Evolutionary conservation across 1,140 invertebrate species (phyloP).

Genomic region (Solenopsis fugax): DNA sequence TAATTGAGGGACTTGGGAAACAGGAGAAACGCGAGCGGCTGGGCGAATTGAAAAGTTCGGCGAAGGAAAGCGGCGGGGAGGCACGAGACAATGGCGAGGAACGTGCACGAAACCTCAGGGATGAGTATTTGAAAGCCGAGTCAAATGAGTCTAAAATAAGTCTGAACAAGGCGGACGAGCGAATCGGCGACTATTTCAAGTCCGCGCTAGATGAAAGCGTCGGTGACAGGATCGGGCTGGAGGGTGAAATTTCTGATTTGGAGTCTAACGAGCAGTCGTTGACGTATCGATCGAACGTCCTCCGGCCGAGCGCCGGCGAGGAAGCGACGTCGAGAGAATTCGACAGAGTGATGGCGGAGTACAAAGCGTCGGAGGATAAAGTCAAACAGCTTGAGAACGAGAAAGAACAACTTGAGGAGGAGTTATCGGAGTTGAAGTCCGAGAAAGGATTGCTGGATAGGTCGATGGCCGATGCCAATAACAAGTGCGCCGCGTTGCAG

Average conservation of each 20-base stretch:
- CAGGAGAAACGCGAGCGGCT: background rate
- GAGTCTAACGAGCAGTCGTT: slow-evolving; percentile 47
- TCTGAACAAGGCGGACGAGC: slow-evolving; percentile 18
- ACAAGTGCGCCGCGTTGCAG: slow-evolving; percentile 40
- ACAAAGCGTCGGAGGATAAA: slow-evolving; percentile 46
- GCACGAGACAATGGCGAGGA: slow-evolving; percentile 33
- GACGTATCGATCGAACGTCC: slow-evolving; percentile 16
- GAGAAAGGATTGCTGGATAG: slow-evolving; percentile 34
- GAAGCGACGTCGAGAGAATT: slow-evolving; percentile 22
- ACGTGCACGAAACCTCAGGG: slow-evolving; percentile 39
- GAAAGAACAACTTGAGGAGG: slow-evolving; percentile 55
- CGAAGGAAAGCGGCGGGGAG: background rate
- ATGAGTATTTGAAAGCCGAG: slow-evolving; percentile 34
- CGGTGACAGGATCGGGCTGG: slow-evolving; percentile 1
- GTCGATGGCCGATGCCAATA: slow-evolving; percentile 7
- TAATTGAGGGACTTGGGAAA: slow-evolving; percentile 38
- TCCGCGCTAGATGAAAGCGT: background rate
- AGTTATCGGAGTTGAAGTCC: slow-evolving; percentile 46
- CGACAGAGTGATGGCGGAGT: slow-evolving; percentile 20
- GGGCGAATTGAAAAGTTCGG: slow-evolving; percentile 29
- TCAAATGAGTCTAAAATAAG: slow-evolving; percentile 41
- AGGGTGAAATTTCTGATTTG: slow-evolving; percentile 29
- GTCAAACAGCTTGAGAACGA: slow-evolving; percentile 57
- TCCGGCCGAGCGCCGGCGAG: slow-evolving; percentile 1
- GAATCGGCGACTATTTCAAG: slow-evolving; percentile 22